phyloP scores from a whole-genome alignment of 2,113 vertebrate genomes.

The Ellobius talpinus region DNA sequence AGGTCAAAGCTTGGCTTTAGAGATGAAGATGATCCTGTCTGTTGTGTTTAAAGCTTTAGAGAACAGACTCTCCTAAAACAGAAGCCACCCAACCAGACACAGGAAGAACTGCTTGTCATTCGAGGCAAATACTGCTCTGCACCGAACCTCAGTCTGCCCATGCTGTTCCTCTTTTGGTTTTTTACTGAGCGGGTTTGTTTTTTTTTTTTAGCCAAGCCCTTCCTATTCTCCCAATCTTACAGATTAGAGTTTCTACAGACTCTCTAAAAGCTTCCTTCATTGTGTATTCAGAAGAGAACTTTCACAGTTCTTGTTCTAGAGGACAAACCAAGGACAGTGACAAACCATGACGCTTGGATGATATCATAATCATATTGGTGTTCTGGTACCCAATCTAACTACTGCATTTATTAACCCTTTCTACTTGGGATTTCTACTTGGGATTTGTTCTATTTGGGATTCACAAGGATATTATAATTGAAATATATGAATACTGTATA shows the following conservation, averaged over 20 bases:
- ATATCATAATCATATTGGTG: not conserved
- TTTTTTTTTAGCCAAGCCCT: not conserved
- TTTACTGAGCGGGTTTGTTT: not conserved
- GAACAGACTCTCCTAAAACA: constrained; percentile 46
- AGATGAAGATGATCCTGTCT: constrained; percentile 23
- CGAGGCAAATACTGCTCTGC: constrained; percentile 24
- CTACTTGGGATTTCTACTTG: not conserved
- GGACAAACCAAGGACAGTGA: constrained; percentile 52
- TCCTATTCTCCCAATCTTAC: not conserved
- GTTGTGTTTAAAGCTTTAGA: constrained; percentile 43
- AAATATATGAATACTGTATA: constrained; percentile 12
- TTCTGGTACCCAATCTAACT: constrained; percentile 30
- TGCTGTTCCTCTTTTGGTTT: constrained; percentile 54
- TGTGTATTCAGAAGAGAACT: constrained; percentile 60
- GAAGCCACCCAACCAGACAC: constrained; percentile 58
- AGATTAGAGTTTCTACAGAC: constrained; percentile 44
- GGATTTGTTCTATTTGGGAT: not conserved
- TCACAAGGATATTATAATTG: not conserved
- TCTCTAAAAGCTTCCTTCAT: constrained; percentile 54
- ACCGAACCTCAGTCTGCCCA: not conserved
- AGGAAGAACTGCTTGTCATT: constrained; percentile 35
- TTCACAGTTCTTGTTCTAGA: constrained; percentile 32
- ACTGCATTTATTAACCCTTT: constrained; percentile 53
- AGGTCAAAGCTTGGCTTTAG: constrained; percentile 50
- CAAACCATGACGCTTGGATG: constrained; percentile 9